phyloP scores from a whole-genome alignment of 2,797 vertebrate genomes.

The Xenops minutus region DNA sequence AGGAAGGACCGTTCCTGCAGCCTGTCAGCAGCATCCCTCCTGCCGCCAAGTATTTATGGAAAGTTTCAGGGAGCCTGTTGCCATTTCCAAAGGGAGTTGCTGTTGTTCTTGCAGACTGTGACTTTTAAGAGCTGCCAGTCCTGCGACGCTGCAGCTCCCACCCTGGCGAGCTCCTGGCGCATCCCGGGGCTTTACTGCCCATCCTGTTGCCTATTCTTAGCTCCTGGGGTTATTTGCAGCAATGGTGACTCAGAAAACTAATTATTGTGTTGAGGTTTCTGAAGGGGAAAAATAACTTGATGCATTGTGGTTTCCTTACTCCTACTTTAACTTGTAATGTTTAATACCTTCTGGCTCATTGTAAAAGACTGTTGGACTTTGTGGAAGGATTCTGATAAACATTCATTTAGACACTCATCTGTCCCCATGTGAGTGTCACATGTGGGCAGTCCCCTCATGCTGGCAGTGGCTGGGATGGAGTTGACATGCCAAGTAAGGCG shows the following conservation, averaged over 20 bases:
- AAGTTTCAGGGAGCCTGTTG: slow-evolving; percentile 8
- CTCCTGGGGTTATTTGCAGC: slow-evolving; percentile 28
- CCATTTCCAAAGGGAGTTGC: not conserved
- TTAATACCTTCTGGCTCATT: not conserved
- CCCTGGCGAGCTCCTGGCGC: not conserved
- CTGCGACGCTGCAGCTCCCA: not conserved
- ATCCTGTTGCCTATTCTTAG: slow-evolving; percentile 27
- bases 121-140: not conserved
- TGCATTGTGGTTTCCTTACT: not conserved
- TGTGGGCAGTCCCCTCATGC: not conserved
- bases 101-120: not conserved
- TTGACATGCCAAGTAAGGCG: accelerated
- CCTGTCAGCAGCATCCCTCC: slow-evolving; percentile 19
- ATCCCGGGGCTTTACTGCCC: not conserved
- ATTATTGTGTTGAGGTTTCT: not conserved
- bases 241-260: slow-evolving; percentile 24
- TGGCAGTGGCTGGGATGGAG: not conserved
- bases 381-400: not conserved
- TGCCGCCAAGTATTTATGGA: not conserved
- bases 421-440: not conserved
- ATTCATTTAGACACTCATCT: not conserved
- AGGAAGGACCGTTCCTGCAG: not conserved
- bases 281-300: not conserved
- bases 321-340: not conserved
- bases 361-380: not conserved